Conservation (phyloP, 1,140 invertebrate species). For the Sminthurides bifidus region DNA sequence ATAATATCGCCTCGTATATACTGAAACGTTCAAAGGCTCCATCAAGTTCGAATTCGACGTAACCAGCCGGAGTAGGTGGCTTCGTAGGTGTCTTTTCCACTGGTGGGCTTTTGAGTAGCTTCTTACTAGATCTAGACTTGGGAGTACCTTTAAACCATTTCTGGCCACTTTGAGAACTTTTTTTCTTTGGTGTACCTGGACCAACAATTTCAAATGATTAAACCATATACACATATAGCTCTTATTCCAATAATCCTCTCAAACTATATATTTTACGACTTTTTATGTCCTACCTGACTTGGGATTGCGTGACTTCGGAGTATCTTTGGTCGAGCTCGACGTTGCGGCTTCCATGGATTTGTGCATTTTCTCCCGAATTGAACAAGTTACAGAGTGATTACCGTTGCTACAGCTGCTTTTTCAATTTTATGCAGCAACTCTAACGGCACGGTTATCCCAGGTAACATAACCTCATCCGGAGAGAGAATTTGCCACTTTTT, state of each 20-base stretch:
- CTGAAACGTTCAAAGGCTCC: conserved; percentile 10
- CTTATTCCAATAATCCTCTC: not conserved
- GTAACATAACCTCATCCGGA: not conserved
- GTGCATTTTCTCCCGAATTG: not conserved
- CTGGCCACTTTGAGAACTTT: conserved; percentile 5
- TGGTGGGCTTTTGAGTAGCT: conserved; percentile 21
- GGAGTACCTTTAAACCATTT: conserved; percentile 27
- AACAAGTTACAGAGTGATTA: not conserved
- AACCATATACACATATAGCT: not conserved
- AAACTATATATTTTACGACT: not conserved
- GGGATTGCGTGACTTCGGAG: not conserved
- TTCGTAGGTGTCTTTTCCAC: conserved; percentile 5
- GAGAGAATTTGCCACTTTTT: not conserved
- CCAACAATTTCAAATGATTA: not conserved
- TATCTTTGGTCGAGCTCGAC: not conserved
- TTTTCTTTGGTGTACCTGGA: conserved; percentile 8
- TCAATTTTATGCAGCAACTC: too few relatives aligned
- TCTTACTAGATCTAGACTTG: conserved; percentile 13
- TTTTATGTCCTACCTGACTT: not conserved
- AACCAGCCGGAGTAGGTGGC: conserved; percentile 2
- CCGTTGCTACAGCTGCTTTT: too few relatives aligned
- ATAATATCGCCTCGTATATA: conserved; percentile 8
- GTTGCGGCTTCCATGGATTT: too few relatives aligned
- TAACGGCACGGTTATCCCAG: too few relatives aligned
- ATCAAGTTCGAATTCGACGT: conserved; percentile 25